Conservation (phyloP, 2,113 vertebrate species). For the Lycaon pictus region DNA sequence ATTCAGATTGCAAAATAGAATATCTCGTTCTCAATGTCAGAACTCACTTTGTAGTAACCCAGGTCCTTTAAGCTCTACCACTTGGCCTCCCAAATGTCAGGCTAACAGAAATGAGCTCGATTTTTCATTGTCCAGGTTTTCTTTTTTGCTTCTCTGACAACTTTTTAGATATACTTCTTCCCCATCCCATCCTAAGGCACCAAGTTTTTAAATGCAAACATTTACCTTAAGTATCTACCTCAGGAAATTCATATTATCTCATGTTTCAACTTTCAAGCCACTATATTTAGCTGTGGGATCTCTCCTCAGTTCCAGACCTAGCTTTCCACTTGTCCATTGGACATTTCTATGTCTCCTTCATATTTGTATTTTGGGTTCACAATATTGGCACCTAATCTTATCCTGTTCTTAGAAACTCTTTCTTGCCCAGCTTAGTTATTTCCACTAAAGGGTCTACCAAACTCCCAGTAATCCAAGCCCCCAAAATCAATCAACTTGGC, state of each 20-base stretch:
- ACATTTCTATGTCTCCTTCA: background rate
- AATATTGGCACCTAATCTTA: background rate
- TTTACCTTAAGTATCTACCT: background rate
- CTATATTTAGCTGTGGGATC: background rate
- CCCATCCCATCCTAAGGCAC: background rate
- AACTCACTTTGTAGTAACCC: background rate
- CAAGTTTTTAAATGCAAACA: background rate
- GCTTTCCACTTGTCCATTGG: background rate
- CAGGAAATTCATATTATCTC: background rate
- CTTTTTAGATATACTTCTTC: background rate
- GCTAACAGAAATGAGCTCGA: background rate
- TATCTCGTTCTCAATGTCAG: background rate
- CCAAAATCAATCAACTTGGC: background rate
- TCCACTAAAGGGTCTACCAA: background rate
- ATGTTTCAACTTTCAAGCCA: background rate
- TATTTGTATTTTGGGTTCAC: background rate
- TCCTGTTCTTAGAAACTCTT: background rate
- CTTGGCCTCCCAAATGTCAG: background rate
- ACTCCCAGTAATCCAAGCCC: background rate
- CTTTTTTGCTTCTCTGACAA: background rate
- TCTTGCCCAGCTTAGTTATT: background rate
- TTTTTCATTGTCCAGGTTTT: background rate
- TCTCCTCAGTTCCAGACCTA: background rate
- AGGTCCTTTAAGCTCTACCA: background rate
- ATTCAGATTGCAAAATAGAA: background rate